Evolutionary conservation across 1,140 invertebrate genomes (phyloP), one percentile per base, ranked within the genome.

Genomic region (Delia radicum): DNA sequence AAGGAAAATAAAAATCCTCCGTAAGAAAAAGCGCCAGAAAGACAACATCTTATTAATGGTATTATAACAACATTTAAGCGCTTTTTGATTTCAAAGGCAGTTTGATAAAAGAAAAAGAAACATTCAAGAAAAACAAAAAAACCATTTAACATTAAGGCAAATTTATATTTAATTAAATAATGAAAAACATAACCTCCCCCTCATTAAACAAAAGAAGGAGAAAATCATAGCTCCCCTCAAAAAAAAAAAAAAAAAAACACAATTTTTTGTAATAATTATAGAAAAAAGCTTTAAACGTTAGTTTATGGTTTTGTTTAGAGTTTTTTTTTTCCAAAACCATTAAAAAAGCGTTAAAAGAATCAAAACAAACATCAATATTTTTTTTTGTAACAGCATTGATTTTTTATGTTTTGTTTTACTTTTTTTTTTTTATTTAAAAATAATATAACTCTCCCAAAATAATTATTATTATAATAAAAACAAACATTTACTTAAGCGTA

Each of bases 111-210:
- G 21, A 55, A 55, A 55, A 55, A 55, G 24, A 21, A 21, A 55
- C 48, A 55, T 55, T 55, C 48, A 55, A 37, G 13, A 37, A 13
- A 37, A n/a, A n/a, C n/a, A 37, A 37, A 55, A 55, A 55, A 55
- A 21, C 48, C 48, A 55, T 55, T 55, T 55, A 55, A 18, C 21
- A 21, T 55, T 55, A 55, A 55, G 48, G 46, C 46, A 48, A 55
- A 55, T 55, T 55, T 55, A 55, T 55, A 55, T 55, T 55, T 55
- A 55, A 55, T 55, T 55, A 55, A 55, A 55, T 55, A 55, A 55
- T 55, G n/a, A 55, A 55, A 55, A 55, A 21, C 18, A 21, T 7
- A 55, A 21, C 48, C 48, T 55, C n/a, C n/a, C n/a, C 48, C 48
- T 55, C 18, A 55, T 55, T 55, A 55, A 55, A 21, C n/a, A 55